Base-by-base conservation (phyloP, 2,888 invertebrate species). In the Brachylomia viminalis region DNA sequence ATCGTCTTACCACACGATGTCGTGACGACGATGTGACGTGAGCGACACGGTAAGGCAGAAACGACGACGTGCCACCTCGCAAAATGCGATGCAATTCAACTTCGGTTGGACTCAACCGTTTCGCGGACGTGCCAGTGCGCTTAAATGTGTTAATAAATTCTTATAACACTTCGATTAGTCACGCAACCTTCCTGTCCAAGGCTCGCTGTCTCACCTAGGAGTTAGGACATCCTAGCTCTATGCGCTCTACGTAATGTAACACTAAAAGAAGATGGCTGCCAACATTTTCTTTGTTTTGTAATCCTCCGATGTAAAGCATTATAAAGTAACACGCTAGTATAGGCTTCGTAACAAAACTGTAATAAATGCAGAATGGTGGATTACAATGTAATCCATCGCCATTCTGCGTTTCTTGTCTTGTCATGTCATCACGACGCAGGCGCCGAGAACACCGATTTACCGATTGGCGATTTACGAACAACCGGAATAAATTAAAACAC, bases 61-160 rank as follows among this genome's bases (percentile, higher is more conserved):
- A 45, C 23, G 30, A 45, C 23, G 30, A 54, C 30, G 23, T 33
- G 11, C n/a, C 38, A 27, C 17, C 20, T 38, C 69, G 49, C 54
- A 11, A 52, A 23, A 3, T 30, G n/a, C 58, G 52, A 42, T 30
- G n/a, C 56, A 59, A 45, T 65, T 30, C 83, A 86, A 0, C 89
- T 88, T 38, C n/a, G 78, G 87, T 52, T 93, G 90, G 69, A 92
- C 94, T 93, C 90, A 47, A 80, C 23, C 71, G 69, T 76, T 38
- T 71, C 38, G 65, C 45, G 54, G 61, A 80, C 88, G 86, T 86
- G 84, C 80, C 15, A 42, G 30, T 74, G 75, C 27, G 65, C 61
- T 58, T 68, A 68, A 87, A 86, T 77, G 59, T 27, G 64, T 49
- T 69, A 49, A 75, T 86, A 20, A 75, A 61, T 77, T 83, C 70